Percentiles rank a stretch among this genome's conserved stretches.
Evolutionary conservation across 2,888 invertebrate species (phyloP).

Genomic region (Tipula vernalis): DNA sequence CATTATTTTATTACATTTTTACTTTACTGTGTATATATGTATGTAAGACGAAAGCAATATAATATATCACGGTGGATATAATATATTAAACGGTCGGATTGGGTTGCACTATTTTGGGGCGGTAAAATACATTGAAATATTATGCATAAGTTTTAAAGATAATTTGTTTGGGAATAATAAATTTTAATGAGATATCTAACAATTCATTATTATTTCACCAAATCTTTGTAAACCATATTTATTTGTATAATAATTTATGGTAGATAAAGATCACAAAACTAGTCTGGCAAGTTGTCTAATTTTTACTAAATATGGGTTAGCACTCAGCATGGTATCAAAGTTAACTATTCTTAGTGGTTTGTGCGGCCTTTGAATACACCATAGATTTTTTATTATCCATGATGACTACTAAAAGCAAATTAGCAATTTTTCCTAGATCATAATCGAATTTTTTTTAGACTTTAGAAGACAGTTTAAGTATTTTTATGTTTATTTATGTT

Average conservation of each 20-base stretch:
- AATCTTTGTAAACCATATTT: background rate
- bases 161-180: background rate
- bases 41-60: background rate
- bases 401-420: background rate
- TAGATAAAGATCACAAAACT: background rate
- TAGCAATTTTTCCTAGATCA: background rate
- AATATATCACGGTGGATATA: background rate
- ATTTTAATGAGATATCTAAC: background rate
- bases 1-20: background rate
- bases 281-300: background rate
- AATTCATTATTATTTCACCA: background rate
- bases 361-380: background rate
- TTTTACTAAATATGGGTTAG: background rate
- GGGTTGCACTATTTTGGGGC: background rate
- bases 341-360: background rate
- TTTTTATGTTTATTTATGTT: background rate
- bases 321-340: background rate
- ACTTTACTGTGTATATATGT: background rate
- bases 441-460: background rate
- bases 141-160: background rate
- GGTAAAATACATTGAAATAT: background rate
- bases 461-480: background rate
- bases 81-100: background rate
- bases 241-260: background rate
- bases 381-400: background rate